Evolutionary conservation across 2,113 vertebrate genomes (phyloP), one percentile per base, ranked within the genome.

Genomic region (Salvator merianae): DNA sequence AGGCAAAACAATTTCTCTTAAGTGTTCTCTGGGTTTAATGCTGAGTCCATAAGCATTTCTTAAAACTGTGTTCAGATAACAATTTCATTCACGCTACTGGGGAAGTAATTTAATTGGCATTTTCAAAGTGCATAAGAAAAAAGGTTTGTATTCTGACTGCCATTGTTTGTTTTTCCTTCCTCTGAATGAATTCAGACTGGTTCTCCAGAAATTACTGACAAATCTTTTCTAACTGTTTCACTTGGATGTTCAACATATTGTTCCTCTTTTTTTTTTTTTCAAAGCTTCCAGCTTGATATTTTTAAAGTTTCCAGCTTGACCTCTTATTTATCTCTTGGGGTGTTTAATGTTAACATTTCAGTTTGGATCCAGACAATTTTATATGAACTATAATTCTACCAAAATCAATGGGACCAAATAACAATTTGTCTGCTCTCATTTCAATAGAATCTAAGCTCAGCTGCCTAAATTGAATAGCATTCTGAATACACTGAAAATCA

Each of bases 21-120:
- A 38, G 30, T 22, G 66, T 66, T 59, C 24, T 2, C 30, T 43
- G 26, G 53, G 75, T 13, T 79, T 69, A 90, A 81, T 18, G 30
- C 50, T 77, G 66, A 88, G 38, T 68, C 43, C 80, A 79, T 4
- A 79, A 47, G 4, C 20, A 72, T 75, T 84, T 86, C 59, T 24
- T 79, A 80, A 66, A 89, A 68, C 7, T 63, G 7, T 63, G 7
- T 63, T 72, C 7, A 77, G 69, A 32, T 28, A 65, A 34, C 18
- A 26, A 1, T 47, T 65, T 62, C 9, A 1, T 26, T 81, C 50
- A 84, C 4, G 32, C 14, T 81, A 77, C 6, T 36, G 3, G 18
- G 72, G 1, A 1, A 38, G 40, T 82, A 82, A 82, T 81, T 81
- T 36, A 84, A 80, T 38, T 3, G 12, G 6, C 53, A 50, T 76